A percentile compares a stretch with the other conserved stretches of the same genome.
Conservation (phyloP, 2,797 vertebrate species). For the Catostomus latipinnis region DNA sequence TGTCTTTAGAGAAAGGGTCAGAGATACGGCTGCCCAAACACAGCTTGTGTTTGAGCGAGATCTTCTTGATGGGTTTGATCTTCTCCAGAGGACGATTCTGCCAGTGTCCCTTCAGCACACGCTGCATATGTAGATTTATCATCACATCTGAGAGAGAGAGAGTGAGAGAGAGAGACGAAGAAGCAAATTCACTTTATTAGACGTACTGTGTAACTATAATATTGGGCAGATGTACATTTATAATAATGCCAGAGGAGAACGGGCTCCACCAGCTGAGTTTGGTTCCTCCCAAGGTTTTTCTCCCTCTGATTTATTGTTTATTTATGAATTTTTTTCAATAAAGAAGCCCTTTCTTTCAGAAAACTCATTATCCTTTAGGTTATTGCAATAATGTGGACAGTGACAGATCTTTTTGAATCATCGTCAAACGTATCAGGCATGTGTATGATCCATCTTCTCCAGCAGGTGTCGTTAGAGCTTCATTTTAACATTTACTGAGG, state of each 20-base stretch:
- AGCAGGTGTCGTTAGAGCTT: conserved; percentile 37
- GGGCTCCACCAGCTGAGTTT: too few species aligned
- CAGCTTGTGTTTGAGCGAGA: conserved; percentile 82
- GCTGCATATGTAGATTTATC: conserved; percentile 84
- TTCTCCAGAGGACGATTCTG: conserved; percentile 86
- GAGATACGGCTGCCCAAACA: conserved; percentile 72
- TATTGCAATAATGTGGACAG: neutral
- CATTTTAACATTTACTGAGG: neutral
- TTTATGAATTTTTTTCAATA: too few species aligned
- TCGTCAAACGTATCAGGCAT: neutral
- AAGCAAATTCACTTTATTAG: too few species aligned
- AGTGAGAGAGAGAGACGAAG: conserved; percentile 27
- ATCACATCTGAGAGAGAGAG: conserved; percentile 77
- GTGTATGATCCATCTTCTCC: neutral
- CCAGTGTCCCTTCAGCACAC: conserved; percentile 84
- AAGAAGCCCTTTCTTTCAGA: neutral
- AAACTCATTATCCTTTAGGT: neutral
- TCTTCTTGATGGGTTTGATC: conserved; percentile 83
- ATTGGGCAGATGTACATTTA: too few species aligned
- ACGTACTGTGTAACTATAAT: too few species aligned
- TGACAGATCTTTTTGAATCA: neutral
- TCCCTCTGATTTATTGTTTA: too few species aligned
- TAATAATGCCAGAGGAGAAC: too few species aligned
- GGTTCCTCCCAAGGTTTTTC: too few species aligned
- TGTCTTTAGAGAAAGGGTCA: conserved; percentile 80